A percentile compares a stretch with the other conserved stretches of the same genome.
Evolutionary conservation across 1,140 invertebrate genomes (phyloP).

Genomic region (Schlechtendalia chinensis): DNA sequence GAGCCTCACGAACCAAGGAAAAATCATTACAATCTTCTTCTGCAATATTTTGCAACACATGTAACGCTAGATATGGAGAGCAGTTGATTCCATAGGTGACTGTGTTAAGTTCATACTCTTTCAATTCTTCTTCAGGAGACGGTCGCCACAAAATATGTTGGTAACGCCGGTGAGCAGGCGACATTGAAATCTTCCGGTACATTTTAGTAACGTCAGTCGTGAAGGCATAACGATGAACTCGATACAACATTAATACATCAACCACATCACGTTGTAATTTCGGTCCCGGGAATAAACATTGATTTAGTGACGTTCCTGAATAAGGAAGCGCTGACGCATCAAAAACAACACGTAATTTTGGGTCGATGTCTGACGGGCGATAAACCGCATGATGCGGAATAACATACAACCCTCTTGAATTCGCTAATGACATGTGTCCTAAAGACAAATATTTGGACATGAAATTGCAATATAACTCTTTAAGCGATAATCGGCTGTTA

Average conservation of each 20-base stretch:
- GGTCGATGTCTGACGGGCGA: too few relatives aligned
- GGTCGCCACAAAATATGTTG: neutral
- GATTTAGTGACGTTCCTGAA: conserved; percentile 53
- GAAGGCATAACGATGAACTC: conserved; percentile 53
- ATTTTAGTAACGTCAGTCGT: conserved; percentile 34
- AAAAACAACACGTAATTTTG: conserved; percentile 51
- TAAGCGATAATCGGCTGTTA: neutral
- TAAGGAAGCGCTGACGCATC: conserved; percentile 54
- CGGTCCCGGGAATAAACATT: conserved; percentile 54
- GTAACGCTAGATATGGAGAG: neutral
- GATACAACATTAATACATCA: conserved; percentile 55
- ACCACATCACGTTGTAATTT: conserved; percentile 56
- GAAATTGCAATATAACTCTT: neutral
- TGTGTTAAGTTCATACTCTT: neutral
- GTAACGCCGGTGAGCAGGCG: neutral
- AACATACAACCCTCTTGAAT: neutral
- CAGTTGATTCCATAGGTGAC: too few relatives aligned
- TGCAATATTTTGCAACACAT: neutral
- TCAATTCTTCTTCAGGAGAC: neutral
- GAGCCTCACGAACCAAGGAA: neutral
- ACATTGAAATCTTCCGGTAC: neutral
- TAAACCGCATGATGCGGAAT: neutral
- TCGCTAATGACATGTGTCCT: neutral
- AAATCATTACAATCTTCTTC: neutral
- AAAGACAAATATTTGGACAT: neutral